Conservation (phyloP, 2,888 invertebrate genomes). For the Argynnis bischoffii region DNA sequence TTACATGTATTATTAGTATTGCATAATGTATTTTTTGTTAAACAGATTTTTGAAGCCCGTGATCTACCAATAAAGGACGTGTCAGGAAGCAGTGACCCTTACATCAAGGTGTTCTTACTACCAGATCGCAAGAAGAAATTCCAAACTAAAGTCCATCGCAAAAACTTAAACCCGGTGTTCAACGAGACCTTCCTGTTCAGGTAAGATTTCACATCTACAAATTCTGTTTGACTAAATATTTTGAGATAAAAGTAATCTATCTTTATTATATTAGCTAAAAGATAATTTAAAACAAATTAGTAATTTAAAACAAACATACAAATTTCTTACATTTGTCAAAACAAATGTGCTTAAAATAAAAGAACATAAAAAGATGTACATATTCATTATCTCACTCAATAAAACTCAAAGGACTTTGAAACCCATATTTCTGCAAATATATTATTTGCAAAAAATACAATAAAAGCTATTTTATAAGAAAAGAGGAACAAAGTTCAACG, state of each 20-base stretch:
- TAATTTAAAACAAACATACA: too few relatives aligned
- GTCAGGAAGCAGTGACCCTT: slow-evolving; percentile 92
- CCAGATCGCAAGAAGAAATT: slow-evolving; percentile 94
- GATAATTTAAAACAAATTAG: too few relatives aligned
- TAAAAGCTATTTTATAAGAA: not conserved
- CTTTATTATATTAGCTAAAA: too few relatives aligned
- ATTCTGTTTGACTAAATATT: too few relatives aligned
- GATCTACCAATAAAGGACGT: slow-evolving; percentile 93
- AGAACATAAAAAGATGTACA: too few relatives aligned
- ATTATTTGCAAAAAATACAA: not conserved
- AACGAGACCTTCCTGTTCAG: slow-evolving; percentile 93
- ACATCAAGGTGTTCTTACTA: slow-evolving; percentile 91
- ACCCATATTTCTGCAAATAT: too few relatives aligned
- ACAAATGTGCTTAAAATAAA: too few relatives aligned
- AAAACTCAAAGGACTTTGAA: too few relatives aligned
- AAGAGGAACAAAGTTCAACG: slow-evolving; percentile 5
- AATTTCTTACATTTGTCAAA: too few relatives aligned
- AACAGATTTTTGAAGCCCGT: slow-evolving; percentile 87
- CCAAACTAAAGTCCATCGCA: slow-evolving; percentile 92
- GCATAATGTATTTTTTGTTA: slow-evolving; percentile 15
- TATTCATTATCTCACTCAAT: too few relatives aligned
- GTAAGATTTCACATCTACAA: slow-evolving; percentile 60
- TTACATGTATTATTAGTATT: too few relatives aligned
- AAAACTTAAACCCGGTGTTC: slow-evolving; percentile 91
- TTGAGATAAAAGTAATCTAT: too few relatives aligned